phyloP scores from a whole-genome alignment of 2,113 vertebrate species.

The Brachypteracias leptosomus region DNA sequence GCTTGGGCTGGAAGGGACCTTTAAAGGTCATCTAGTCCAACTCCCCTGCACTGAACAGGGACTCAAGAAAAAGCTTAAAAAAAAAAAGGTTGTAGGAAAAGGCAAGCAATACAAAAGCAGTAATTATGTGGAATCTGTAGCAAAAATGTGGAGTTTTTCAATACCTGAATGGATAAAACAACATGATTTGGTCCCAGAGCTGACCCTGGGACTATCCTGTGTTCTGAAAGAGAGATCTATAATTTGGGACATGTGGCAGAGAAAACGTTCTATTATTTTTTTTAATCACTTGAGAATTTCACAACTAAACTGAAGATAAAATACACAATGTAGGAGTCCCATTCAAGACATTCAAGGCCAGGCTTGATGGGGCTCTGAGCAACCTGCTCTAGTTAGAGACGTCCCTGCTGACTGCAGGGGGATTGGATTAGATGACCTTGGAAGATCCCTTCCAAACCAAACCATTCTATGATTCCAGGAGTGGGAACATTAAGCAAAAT shows the following conservation, averaged over 20 bases:
- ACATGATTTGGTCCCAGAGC: neutral
- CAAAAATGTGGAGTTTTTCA: neutral
- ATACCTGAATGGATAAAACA: neutral
- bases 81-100: neutral
- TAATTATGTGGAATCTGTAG: neutral
- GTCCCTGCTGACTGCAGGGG: too few relatives aligned
- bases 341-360: too few relatives aligned
- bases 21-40: neutral
- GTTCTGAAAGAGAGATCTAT: neutral
- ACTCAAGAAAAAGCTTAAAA: neutral
- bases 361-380: too few relatives aligned
- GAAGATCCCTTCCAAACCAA: too few relatives aligned
- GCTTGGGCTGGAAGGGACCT: neutral
- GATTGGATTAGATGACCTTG: too few relatives aligned
- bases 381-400: too few relatives aligned
- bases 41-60: neutral
- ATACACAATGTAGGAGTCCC: accelerated
- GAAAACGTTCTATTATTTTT: accelerated
- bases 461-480: too few relatives aligned
- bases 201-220: neutral
- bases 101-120: neutral
- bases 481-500: neutral
- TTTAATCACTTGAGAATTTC: neutral
- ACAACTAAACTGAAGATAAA: neutral
- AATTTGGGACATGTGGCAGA: accelerated